A percentile compares a stretch with the other conserved stretches of the same genome.
Conservation (phyloP, 2,888 invertebrate genomes). For the Leptopilina myrica region DNA sequence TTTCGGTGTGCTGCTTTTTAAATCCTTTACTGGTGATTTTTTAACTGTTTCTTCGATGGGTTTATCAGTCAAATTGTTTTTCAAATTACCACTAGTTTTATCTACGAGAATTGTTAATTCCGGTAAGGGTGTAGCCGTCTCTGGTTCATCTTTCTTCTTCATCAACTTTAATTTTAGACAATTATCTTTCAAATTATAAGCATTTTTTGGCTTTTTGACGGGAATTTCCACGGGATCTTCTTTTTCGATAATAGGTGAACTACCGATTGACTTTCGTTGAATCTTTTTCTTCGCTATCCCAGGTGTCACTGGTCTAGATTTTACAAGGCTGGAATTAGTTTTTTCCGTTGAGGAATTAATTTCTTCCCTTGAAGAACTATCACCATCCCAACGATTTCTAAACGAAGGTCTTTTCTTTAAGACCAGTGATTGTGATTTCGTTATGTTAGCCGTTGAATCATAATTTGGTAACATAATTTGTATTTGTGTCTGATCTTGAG, state of each 20-base stretch:
- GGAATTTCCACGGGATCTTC: background rate
- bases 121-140: slow-evolving; percentile 43
- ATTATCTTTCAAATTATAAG: no score
- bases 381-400: slow-evolving; percentile 19
- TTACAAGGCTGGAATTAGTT: background rate
- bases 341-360: background rate
- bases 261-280: background rate
- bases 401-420: slow-evolving; percentile 40
- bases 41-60: background rate
- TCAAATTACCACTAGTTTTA: background rate
- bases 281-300: background rate
- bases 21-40: slow-evolving; percentile 10
- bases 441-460: slow-evolving; percentile 61
- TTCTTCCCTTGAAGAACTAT: slow-evolving; percentile 17
- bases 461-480: slow-evolving; percentile 71
- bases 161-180: no score
- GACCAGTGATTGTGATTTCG: background rate
- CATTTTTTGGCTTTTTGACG: background rate
- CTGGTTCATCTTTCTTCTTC: slow-evolving; percentile 43
- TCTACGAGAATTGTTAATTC: slow-evolving; percentile 46
- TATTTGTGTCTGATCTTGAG: slow-evolving; percentile 71
- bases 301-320: slow-evolving; percentile 15
- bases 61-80: slow-evolving; percentile 1
- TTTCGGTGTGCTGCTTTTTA: background rate
- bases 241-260: background rate